A percentile compares a stretch with the other conserved stretches of the same genome.
Evolutionary conservation across 2,888 invertebrate genomes (phyloP).

Genomic region (Thera obeliscata): DNA sequence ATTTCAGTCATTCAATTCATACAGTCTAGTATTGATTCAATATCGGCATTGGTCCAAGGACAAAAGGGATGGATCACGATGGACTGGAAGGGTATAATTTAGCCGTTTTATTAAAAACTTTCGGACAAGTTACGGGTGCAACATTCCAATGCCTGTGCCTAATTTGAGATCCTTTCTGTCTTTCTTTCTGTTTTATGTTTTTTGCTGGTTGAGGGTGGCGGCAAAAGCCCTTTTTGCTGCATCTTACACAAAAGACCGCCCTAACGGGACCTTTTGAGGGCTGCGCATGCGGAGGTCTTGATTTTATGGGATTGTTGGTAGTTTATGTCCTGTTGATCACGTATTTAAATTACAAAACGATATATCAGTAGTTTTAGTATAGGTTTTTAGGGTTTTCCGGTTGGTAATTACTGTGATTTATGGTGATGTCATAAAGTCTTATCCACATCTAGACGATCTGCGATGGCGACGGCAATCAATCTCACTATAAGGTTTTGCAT

Average conservation of each 20-base stretch:
- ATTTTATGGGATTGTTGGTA: slow-evolving; percentile 40
- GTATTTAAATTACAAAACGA: slow-evolving; percentile 22
- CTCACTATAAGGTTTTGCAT: too few relatives aligned
- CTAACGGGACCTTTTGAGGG: slow-evolving; percentile 71
- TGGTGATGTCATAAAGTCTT: not conserved
- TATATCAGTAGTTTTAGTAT: slow-evolving; percentile 28
- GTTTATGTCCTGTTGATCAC: slow-evolving; percentile 42
- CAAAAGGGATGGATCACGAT: slow-evolving; percentile 47
- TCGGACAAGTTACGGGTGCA: slow-evolving; percentile 73
- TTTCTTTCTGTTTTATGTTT: slow-evolving; percentile 78
- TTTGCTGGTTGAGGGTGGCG: slow-evolving; percentile 73
- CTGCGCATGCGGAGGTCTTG: slow-evolving; percentile 49
- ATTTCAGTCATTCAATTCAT: too few relatives aligned
- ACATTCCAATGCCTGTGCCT: slow-evolving; percentile 75
- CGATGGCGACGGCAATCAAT: too few relatives aligned
- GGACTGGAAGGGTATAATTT: slow-evolving; percentile 56
- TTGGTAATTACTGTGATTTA: slow-evolving; percentile 16
- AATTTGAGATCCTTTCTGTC: slow-evolving; percentile 80
- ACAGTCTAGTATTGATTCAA: not conserved
- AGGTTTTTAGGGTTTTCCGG: slow-evolving; percentile 22
- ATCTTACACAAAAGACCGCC: slow-evolving; percentile 67
- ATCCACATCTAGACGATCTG: too few relatives aligned
- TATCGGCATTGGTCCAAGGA: slow-evolving; percentile 33
- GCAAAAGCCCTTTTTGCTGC: slow-evolving; percentile 73
- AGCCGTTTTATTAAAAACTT: slow-evolving; percentile 60